Evolutionary conservation across 2,113 vertebrate genomes (phyloP).

Genomic region (Panurus biarmicus): DNA sequence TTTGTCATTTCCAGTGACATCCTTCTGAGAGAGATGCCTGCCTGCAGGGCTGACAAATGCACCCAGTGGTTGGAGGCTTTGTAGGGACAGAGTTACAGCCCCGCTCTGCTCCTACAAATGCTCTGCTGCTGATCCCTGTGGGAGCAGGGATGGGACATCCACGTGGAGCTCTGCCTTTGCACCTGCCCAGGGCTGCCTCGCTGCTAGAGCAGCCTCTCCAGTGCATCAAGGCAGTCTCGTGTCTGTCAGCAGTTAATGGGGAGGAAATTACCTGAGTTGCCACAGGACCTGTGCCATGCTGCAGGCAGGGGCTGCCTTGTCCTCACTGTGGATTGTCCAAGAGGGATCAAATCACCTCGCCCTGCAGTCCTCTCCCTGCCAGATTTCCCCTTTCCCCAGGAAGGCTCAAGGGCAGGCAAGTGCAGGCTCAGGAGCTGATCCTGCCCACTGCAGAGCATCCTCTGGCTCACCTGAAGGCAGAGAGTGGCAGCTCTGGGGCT

Average conservation of each 20-base stretch:
- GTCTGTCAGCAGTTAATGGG: not conserved
- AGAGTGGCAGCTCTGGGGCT: not conserved
- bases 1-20: not conserved
- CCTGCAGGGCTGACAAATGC: not conserved
- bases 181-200: not conserved
- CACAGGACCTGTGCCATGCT: not conserved
- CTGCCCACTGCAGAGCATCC: not conserved
- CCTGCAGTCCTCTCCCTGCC: not conserved
- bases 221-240: not conserved
- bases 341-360: fast-evolving
- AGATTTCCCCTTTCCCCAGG: not conserved
- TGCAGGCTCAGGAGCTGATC: not conserved
- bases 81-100: not conserved
- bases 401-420: not conserved
- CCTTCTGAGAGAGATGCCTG: not conserved
- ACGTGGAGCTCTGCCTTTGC: fast-evolving
- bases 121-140: not conserved
- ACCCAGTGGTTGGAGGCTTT: not conserved
- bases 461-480: not conserved
- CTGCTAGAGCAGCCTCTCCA: not conserved
- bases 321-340: fast-evolving
- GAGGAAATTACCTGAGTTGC: not conserved
- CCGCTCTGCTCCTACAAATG: fast-evolving
- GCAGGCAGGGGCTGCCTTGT: not conserved
- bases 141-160: not conserved